Conservation (phyloP, 1,140 invertebrate genomes). For the Cepaea nemoralis region DNA sequence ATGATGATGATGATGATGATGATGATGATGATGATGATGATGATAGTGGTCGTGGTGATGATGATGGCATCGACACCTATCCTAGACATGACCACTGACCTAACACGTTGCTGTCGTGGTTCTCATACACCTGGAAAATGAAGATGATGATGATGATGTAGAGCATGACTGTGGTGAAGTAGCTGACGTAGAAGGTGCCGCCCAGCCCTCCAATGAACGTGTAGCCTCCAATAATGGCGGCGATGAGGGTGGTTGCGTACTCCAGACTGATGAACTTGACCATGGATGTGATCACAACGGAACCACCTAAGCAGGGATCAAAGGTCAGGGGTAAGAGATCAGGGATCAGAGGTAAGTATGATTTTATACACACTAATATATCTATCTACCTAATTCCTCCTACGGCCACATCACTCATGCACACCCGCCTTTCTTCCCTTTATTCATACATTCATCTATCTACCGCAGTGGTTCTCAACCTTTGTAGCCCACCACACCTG, state of each 20-base stretch:
- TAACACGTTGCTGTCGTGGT: slow-evolving; percentile 42
- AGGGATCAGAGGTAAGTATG: too few relatives aligned
- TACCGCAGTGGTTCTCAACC: too few relatives aligned
- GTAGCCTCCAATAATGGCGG: slow-evolving; percentile 68
- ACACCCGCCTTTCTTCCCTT: too few relatives aligned
- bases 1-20: too few relatives aligned
- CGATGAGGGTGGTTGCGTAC: slow-evolving; percentile 66
- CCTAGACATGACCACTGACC: neutral
- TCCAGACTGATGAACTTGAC: slow-evolving; percentile 67
- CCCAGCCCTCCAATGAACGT: slow-evolving; percentile 71
- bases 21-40: too few relatives aligned
- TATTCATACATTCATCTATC: too few relatives aligned
- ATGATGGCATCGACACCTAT: neutral
- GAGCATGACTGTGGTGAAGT: slow-evolving; percentile 71
- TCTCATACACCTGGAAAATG: slow-evolving; percentile 66
- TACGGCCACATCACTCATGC: too few relatives aligned
- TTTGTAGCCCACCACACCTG: too few relatives aligned
- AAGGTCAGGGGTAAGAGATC: too few relatives aligned
- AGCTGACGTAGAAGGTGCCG: slow-evolving; percentile 72
- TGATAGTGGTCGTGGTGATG: too few relatives aligned
- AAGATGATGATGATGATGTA: slow-evolving; percentile 68
- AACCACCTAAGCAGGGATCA: slow-evolving; percentile 53
- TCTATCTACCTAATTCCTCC: too few relatives aligned
- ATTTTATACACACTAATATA: too few relatives aligned
- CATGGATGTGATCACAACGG: slow-evolving; percentile 64